Evolutionary conservation across 2,797 vertebrate genomes (phyloP).

Genomic region (Notolabrus celidotus): DNA sequence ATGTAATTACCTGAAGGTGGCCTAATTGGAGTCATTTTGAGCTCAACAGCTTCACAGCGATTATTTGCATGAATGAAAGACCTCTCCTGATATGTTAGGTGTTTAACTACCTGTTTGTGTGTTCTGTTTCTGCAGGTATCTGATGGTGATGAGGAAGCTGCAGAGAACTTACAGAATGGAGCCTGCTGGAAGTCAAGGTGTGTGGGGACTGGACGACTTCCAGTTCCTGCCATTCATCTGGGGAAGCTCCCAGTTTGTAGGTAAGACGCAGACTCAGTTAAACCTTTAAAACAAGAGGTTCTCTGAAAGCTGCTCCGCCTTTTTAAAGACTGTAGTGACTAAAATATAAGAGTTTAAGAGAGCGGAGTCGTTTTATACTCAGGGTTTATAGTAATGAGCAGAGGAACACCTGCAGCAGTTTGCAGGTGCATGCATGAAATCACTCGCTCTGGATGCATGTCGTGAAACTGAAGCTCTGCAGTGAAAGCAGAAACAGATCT

Average conservation of each 20-base stretch:
- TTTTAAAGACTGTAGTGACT: no score
- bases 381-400: no score
- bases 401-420: no score
- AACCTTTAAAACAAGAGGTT: not conserved
- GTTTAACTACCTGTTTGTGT: not conserved
- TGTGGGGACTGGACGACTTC: conserved; percentile 98
- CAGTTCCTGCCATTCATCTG: conserved; percentile 98
- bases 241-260: conserved; percentile 96
- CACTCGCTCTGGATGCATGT: not conserved
- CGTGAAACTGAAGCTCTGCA: not conserved
- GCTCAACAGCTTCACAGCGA: no score
- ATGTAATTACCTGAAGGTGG: no score
- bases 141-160: conserved; percentile 94
- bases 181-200: conserved; percentile 97
- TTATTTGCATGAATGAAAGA: no score
- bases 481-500: not conserved
- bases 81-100: not conserved
- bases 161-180: conserved; percentile 98
- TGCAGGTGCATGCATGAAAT: no score
- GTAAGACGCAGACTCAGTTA: conserved; percentile 75
- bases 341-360: no score
- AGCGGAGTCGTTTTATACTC: no score
- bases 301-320: no score
- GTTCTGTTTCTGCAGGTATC: conserved; percentile 85
- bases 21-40: no score